Evolutionary conservation across 2,797 vertebrate species (phyloP), one percentile per base, ranked within the genome.

Genomic region (Enteromius paludinosus): DNA sequence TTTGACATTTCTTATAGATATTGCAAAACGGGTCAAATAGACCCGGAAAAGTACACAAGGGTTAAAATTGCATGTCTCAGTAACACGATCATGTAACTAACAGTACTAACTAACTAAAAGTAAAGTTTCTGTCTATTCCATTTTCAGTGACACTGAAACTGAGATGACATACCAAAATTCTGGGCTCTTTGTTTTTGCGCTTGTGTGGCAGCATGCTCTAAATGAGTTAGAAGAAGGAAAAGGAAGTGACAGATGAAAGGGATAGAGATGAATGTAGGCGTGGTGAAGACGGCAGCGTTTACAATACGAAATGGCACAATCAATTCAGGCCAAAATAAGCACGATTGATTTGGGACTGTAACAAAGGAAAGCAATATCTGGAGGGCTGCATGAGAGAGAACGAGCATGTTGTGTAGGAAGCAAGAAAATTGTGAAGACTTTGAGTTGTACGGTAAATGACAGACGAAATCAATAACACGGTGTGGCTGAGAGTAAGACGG

Each of bases 241-340:
- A 66, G 65, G 79, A 72, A 83, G 77, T 77, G 83, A 80, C 76
- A 74, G 64, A 83, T 83, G 71, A 85, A 68, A 68, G 18, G 81
- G 79, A 83, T 82, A 73, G 49, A 80, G 78, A 86, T 49, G 64
- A 83, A 84, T 80, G 78, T 84, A 78, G 87, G 84, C 82, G 85
- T 81, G 77, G 15, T 78, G 35, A 73, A 79, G 85, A 87, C 71
- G 87, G 88, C 87, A 84, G 89, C 80, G 69, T 89, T 85, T 88
- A 88, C 35, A 88, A 90, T 91, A 89, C 88, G 87, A 91, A 88
- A 89, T 85, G 89, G 85, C 56, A 18, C 87, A 92, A 94, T 94
- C 91, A 92, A 93, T 93, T 90, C 85, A 65, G 81, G 85, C 84
- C 83, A 30, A 92, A 93, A 93, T 92, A 89, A 92, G 86, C 90